Evolutionary conservation across 2,113 vertebrate genomes (phyloP).

Genomic region (Microtus pennsylvanicus): DNA sequence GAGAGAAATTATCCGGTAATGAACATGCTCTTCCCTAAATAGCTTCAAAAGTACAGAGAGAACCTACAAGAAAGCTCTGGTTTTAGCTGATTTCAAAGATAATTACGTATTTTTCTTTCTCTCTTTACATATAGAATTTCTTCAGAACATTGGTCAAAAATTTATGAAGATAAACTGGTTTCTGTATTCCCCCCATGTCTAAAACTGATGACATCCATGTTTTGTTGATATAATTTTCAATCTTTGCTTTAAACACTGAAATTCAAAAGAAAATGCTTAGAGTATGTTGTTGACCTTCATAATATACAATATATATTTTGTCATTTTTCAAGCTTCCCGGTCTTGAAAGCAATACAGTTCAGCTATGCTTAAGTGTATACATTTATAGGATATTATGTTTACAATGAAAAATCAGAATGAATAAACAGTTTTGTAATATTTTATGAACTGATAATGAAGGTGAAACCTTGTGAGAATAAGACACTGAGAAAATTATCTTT

Average conservation of each 20-base stretch:
- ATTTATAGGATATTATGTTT: background rate
- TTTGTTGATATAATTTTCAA: background rate
- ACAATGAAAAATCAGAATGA: slow-evolving; percentile 10
- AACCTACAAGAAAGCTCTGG: background rate
- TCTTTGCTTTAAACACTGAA: background rate
- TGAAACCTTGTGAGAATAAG: slow-evolving; percentile 30
- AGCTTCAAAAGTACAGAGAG: background rate
- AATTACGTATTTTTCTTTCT: background rate
- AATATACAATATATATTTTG: slow-evolving; percentile 9
- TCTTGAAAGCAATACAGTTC: background rate
- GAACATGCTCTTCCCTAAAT: background rate
- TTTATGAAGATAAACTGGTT: background rate
- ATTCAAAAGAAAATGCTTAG: background rate
- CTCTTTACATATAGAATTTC: background rate
- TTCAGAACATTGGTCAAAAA: background rate
- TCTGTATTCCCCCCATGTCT: background rate
- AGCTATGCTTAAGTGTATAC: background rate
- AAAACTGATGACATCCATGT: slow-evolving; percentile 17
- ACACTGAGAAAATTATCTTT: slow-evolving; percentile 38
- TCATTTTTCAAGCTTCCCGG: background rate
- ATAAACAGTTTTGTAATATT: background rate
- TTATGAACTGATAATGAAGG: background rate
- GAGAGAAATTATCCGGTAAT: background rate
- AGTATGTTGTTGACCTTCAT: background rate
- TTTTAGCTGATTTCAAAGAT: background rate